Conservation (phyloP, 2,888 invertebrate genomes). For the Torymus auratus region DNA sequence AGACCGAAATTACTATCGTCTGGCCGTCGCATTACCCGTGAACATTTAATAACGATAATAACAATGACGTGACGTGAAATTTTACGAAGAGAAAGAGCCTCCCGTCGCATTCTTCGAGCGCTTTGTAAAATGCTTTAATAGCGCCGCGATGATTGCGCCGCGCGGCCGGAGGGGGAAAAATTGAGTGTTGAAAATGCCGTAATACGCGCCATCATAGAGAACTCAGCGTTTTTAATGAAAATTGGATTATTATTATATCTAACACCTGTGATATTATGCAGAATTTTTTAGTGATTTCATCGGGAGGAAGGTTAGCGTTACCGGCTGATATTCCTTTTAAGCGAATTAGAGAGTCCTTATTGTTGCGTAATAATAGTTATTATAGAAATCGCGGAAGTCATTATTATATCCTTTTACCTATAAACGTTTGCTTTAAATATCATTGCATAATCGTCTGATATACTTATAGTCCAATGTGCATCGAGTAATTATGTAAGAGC, state of each 20-base stretch:
- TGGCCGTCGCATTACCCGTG: slow-evolving; percentile 48
- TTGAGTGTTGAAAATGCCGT: slow-evolving; percentile 19
- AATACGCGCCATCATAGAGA: neutral
- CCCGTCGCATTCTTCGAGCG: neutral
- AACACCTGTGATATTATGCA: neutral
- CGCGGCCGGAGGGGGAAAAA: neutral
- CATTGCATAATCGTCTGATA: too few relatives aligned
- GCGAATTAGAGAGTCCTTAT: too few relatives aligned
- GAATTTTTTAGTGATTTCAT: neutral
- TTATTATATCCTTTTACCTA: too few relatives aligned
- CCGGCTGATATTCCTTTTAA: neutral
- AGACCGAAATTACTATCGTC: slow-evolving; percentile 63
- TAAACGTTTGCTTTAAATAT: too few relatives aligned
- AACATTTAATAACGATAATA: slow-evolving; percentile 64
- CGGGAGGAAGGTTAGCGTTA: slow-evolving; percentile 14
- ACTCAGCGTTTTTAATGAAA: slow-evolving; percentile 24
- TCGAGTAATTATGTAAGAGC: too few relatives aligned
- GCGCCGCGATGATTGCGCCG: slow-evolving; percentile 19
- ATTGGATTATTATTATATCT: neutral
- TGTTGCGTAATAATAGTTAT: too few relatives aligned
- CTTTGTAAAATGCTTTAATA: slow-evolving; percentile 25
- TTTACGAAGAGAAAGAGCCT: slow-evolving; percentile 46
- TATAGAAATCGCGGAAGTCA: too few relatives aligned
- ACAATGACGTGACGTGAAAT: slow-evolving; percentile 62
- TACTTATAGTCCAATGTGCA: too few relatives aligned